Conservation (phyloP, 2,113 vertebrate species). For the Elgaria multicarinata region DNA sequence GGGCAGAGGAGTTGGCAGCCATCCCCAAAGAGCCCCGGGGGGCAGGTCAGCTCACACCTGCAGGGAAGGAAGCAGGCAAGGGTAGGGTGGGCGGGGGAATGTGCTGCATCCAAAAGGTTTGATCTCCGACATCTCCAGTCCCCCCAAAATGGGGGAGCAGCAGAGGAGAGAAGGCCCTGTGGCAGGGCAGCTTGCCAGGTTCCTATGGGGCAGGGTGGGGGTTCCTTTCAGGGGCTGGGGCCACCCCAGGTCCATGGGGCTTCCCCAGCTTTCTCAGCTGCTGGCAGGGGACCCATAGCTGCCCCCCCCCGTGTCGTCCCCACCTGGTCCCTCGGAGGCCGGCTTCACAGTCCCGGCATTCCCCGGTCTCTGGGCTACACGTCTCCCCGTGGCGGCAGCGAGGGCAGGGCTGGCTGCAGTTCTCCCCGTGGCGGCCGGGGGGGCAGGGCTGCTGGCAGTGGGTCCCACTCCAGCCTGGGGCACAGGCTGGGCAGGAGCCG, state of each 20-base stretch:
- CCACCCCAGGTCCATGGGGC: neutral
- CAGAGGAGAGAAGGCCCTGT: neutral
- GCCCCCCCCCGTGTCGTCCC: fast-evolving
- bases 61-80: neutral
- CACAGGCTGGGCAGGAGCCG: slow-evolving; percentile 85
- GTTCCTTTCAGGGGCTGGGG: neutral
- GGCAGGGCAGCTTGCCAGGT: neutral
- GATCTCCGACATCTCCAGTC: too few species aligned
- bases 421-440: slow-evolving; percentile 81
- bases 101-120: neutral
- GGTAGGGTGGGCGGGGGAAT: too few species aligned
- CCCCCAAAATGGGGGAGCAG: too few species aligned
- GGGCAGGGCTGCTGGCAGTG: slow-evolving; percentile 83
- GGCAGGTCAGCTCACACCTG: slow-evolving; percentile 88
- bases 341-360: slow-evolving; percentile 83
- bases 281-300: neutral
- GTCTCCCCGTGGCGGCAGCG: slow-evolving; percentile 78
- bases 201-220: too few species aligned
- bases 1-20: slow-evolving; percentile 83
- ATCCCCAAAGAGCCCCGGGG: slow-evolving; percentile 82
- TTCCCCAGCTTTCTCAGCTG: too few species aligned
- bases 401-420: slow-evolving; percentile 83
- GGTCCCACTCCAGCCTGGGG: slow-evolving; percentile 89
- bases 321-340: slow-evolving; percentile 89
- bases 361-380: slow-evolving; percentile 83